Percentiles rank a stretch among this genome's conserved stretches.
Conservation (phyloP, 2,888 invertebrate species). For the Protophormia terraenovae region DNA sequence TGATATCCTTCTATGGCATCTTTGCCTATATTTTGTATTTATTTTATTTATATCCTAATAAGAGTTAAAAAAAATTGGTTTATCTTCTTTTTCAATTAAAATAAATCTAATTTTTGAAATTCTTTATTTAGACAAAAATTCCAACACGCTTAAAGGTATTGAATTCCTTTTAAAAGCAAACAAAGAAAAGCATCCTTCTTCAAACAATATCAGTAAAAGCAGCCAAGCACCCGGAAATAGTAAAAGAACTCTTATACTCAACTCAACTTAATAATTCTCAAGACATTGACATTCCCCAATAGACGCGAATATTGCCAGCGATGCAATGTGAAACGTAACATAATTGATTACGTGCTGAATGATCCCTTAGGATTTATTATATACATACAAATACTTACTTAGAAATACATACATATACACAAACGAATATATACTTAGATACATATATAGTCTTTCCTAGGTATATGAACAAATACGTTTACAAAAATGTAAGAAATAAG, state of each 20-base stretch:
- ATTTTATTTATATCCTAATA: not conserved
- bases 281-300: conserved; percentile 50
- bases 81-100: conserved; percentile 54
- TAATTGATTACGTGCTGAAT: conserved; percentile 72
- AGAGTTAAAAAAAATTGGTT: not conserved
- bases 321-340: conserved; percentile 61
- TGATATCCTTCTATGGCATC: too few species aligned
- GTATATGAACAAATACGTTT: not conserved
- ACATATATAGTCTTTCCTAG: too few species aligned
- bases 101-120: conserved; percentile 49
- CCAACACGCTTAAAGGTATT: conserved; percentile 53
- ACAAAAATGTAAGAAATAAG: not conserved
- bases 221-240: conserved; percentile 40
- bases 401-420: not conserved
- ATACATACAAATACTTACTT: not conserved
- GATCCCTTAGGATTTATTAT: conserved; percentile 68
- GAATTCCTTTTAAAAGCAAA: conserved; percentile 42
- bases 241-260: not conserved
- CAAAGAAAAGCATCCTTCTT: conserved; percentile 34
- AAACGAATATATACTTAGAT: not conserved
- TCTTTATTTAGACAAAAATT: conserved; percentile 53
- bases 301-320: conserved; percentile 61
- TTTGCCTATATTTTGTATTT: not conserved
- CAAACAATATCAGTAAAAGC: not conserved
- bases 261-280: conserved; percentile 1